phyloP scores from a whole-genome alignment of 2,797 vertebrate genomes.

The Oreonectes daqikongensis region DNA sequence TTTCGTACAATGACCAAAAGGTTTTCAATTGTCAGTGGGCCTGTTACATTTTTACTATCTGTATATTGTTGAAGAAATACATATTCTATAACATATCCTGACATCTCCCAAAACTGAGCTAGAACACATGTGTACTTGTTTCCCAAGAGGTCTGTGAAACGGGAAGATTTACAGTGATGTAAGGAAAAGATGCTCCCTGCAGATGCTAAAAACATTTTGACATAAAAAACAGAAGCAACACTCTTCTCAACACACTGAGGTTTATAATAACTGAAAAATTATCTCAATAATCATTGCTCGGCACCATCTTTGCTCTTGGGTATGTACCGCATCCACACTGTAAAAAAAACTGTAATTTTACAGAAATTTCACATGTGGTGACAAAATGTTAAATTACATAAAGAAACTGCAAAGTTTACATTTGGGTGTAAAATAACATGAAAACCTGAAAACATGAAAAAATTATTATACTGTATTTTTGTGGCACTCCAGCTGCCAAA shows the following conservation, averaged over 20 bases:
- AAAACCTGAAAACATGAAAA: too few relatives aligned
- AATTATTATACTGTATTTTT: too few relatives aligned
- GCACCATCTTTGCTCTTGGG: too few relatives aligned
- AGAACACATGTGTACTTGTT: constrained; percentile 23
- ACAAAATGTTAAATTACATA: too few relatives aligned
- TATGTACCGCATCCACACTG: too few relatives aligned
- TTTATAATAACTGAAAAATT: not conserved
- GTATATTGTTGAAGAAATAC: not conserved
- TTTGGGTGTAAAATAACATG: too few relatives aligned
- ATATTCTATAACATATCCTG: constrained; percentile 21
- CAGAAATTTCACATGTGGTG: too few relatives aligned
- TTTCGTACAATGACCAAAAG: not conserved
- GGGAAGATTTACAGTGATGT: constrained; percentile 44
- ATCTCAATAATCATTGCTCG: too few relatives aligned
- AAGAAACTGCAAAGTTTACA: too few relatives aligned
- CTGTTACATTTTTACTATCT: constrained; percentile 7
- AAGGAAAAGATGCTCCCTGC: constrained; percentile 45
- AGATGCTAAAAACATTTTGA: constrained; percentile 46
- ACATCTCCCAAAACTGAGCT: constrained; percentile 12
- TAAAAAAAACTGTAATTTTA: too few relatives aligned
- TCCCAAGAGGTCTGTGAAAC: constrained; percentile 29
- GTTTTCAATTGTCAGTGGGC: constrained; percentile 13
- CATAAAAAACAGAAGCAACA: constrained; percentile 54
- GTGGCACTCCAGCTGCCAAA: too few relatives aligned
- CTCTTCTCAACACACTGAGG: constrained; percentile 43